Percentiles rank a stretch among this genome's conserved stretches.
phyloP scores from a whole-genome alignment of 2,113 vertebrate genomes.

The mouse (Mus musculus) region GRCm39 chr1:122608501-122609000 shows the following conservation, averaged over 20 bases:
- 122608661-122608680: background rate
- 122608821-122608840: background rate
- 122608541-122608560: background rate
- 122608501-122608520: background rate
- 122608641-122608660: background rate
- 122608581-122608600: background rate
- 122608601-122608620: background rate
- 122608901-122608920: background rate
- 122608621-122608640: background rate
- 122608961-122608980: background rate
- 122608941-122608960: background rate
- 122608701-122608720: background rate
- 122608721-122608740: background rate
- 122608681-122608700: background rate
- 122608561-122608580: background rate
- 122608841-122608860: background rate
- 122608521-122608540: background rate
- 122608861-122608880: conserved; percentile 2
- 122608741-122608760: background rate
- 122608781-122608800: background rate
- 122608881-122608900: background rate
- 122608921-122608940: background rate
- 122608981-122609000: background rate
- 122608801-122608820: background rate
- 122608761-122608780: background rate